phyloP scores from a whole-genome alignment of 2,113 vertebrate genomes.

The Myrmophylax atrothorax region DNA sequence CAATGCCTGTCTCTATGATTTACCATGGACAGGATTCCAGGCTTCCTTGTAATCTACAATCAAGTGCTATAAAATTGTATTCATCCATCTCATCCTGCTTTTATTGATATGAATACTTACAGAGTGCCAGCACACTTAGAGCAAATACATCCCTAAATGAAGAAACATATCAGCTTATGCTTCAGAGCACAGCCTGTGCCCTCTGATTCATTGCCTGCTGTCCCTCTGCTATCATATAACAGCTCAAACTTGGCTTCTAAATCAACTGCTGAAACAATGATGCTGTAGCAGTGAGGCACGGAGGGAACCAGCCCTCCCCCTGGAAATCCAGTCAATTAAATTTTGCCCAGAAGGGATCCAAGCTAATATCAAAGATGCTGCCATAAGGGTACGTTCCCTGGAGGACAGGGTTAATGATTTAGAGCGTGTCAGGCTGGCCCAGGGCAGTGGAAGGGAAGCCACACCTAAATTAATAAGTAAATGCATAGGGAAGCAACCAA shows the following conservation, averaged over 20 bases:
- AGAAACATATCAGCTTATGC: background rate
- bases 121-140: background rate
- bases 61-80: background rate
- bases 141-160: constrained; percentile 9
- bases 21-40: background rate
- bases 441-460: constrained; percentile 53
- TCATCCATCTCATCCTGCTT: background rate
- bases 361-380: constrained; percentile 77
- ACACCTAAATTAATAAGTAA: background rate
- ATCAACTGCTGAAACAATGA: constrained; percentile 59
- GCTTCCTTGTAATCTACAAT: background rate
- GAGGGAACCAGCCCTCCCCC: constrained; percentile 27
- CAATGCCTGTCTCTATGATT: background rate
- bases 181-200: background rate
- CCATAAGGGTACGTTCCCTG: constrained; percentile 68
- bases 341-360: constrained; percentile 74
- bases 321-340: constrained; percentile 78
- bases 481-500: constrained; percentile 18
- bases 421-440: constrained; percentile 65
- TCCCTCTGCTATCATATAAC: background rate
- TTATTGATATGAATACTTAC: background rate
- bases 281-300: constrained; percentile 24
- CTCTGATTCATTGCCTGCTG: constrained; percentile 13
- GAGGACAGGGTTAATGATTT: constrained; percentile 78
- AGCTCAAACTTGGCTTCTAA: constrained; percentile 43